Evolutionary conservation across 2,888 invertebrate genomes (phyloP), one percentile per base, ranked within the genome.

Genomic region (Sepioteuthis lessoniana): DNA sequence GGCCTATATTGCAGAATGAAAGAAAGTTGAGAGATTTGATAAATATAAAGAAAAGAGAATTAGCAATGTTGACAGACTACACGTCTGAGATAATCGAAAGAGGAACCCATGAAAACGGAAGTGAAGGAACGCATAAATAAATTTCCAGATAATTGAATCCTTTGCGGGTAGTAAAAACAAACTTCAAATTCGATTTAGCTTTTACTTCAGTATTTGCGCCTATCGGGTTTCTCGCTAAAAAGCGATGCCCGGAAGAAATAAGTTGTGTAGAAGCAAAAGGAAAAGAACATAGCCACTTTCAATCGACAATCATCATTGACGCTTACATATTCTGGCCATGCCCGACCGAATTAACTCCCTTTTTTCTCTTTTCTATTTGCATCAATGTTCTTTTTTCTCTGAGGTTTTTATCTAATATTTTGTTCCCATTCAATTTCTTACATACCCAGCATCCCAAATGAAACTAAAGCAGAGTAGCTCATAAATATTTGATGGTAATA

Each of bases 81-180:
- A n/a, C n/a, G n/a, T n/a, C 10, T n/a, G n/a, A n/a, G 31, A n/a
- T n/a, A n/a, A 76, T 76, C n/a, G n/a, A n/a, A 76, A 21, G 28
- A 28, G 60, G 8, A 31, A 5, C 31, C 19, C 16, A 50, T 10
- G 25, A 60, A 76, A 0, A n/a, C 7, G 16, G 76, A 76, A 76
- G 76, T n/a, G n/a, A 76, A 76, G 16, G n/a, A 76, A 76, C 3
- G n/a, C 13, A 76, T 76, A 10, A n/a, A 35, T 10, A n/a, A 76
- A 76, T 76, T 76, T 76, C 76, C 76, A n/a, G n/a, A 76, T 76
- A n/a, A 76, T 76, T 76, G n/a, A 76, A 76, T 76, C n/a, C 35
- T 76, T 76, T n/a, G 16, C 76, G n/a, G 16, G 76, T 35, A n/a
- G 76, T 76, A 76, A 76, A 76, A 76, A n/a, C n/a, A n/a, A 76